phyloP scores from a whole-genome alignment of 2,888 invertebrate genomes.

The Morinoia aosen region DNA sequence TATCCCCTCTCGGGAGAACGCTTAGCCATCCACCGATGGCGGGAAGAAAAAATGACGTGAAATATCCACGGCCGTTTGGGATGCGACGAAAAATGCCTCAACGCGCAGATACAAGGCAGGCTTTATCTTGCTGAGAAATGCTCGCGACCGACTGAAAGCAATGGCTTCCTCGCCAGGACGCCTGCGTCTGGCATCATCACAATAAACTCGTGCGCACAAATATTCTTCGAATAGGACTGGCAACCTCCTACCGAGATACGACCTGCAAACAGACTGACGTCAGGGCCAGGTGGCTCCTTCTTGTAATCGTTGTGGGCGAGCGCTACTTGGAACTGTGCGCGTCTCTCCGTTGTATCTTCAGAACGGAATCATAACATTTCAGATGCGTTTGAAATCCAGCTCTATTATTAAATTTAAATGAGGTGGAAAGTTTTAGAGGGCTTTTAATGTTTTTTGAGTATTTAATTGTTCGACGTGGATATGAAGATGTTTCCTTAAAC shows the following conservation, averaged over 20 bases:
- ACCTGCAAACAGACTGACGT: background rate
- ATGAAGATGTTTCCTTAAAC: background rate
- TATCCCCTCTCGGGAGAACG: background rate
- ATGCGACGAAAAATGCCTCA: background rate
- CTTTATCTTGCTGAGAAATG: slow-evolving; percentile 24
- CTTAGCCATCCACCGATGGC: slow-evolving; percentile 5
- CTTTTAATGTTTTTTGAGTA: background rate
- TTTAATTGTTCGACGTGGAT: background rate
- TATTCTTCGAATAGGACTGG: background rate
- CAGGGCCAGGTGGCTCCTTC: background rate
- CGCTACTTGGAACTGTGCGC: background rate
- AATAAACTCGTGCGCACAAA: slow-evolving; percentile 2
- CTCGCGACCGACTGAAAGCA: background rate
- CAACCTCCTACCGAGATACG: background rate
- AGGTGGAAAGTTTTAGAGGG: background rate
- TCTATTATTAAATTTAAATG: background rate
- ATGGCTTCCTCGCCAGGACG: slow-evolving; percentile 2
- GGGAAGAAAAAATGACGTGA: background rate
- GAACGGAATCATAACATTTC: background rate
- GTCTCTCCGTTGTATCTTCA: background rate
- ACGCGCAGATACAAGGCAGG: background rate
- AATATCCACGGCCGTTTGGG: slow-evolving; percentile 10
- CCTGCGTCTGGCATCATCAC: background rate
- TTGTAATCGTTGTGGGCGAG: background rate
- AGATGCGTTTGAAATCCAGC: background rate